A percentile compares a stretch with the other conserved stretches of the same genome.
phyloP scores from a whole-genome alignment of 2,888 invertebrate genomes.

The Rhogogaster chlorosoma region DNA sequence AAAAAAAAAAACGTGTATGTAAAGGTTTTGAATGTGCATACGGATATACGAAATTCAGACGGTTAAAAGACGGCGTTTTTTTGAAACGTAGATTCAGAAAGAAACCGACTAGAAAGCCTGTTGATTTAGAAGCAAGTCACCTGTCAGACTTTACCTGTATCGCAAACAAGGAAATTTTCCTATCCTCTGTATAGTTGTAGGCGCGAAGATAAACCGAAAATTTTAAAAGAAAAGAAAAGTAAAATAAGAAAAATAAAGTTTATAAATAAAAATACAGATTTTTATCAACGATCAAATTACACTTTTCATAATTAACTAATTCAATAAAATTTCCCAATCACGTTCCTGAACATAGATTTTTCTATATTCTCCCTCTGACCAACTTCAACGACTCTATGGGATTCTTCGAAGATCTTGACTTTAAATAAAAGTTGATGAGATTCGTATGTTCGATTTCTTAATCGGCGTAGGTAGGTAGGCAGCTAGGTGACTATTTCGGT shows the following conservation, averaged over 20 bases:
- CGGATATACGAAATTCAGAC: neutral
- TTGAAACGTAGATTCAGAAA: slow-evolving; percentile 20
- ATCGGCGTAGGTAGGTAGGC: neutral
- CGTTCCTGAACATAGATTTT: neutral
- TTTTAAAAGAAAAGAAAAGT: neutral
- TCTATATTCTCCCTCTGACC: neutral
- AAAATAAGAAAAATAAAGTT: neutral
- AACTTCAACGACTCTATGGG: neutral
- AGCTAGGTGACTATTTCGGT: neutral
- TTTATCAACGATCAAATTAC: neutral
- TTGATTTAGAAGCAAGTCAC: slow-evolving; percentile 54
- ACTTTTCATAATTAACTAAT: neutral
- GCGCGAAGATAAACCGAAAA: neutral
- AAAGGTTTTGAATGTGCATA: neutral
- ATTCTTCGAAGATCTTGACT: neutral
- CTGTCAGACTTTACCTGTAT: slow-evolving; percentile 52
- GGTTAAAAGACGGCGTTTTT: neutral
- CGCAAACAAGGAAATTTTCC: slow-evolving; percentile 47
- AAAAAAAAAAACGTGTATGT: neutral
- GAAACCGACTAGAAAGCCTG: slow-evolving; percentile 46
- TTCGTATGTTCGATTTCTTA: neutral
- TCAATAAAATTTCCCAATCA: neutral
- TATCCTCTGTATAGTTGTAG: slow-evolving; percentile 1
- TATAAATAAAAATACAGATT: neutral
- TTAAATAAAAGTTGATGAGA: neutral